Percentiles rank a stretch among this genome's conserved stretches.
Conservation (phyloP, 2,113 vertebrate genomes). For the Coptodon rendalli region DNA sequence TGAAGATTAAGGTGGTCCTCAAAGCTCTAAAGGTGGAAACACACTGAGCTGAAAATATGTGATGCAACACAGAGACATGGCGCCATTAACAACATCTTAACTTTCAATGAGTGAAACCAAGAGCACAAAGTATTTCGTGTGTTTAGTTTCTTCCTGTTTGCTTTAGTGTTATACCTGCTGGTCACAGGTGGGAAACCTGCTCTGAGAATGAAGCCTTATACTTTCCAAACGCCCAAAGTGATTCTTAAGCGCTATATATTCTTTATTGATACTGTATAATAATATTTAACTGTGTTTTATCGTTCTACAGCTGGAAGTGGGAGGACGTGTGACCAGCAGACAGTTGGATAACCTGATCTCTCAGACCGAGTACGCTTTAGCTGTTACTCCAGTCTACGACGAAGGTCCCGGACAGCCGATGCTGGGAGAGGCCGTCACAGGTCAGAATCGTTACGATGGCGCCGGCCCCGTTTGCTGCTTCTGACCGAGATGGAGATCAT, state of each 20-base stretch:
- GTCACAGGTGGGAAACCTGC: neutral
- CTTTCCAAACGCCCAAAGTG: neutral
- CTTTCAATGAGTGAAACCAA: neutral
- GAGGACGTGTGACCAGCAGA: conserved; percentile 73
- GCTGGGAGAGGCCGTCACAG: conserved; percentile 78
- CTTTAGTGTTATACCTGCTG: neutral
- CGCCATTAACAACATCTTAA: neutral
- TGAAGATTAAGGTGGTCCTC: conserved; percentile 7
- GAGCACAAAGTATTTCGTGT: neutral
- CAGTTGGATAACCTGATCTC: conserved; percentile 82
- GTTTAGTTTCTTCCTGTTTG: conserved; percentile 11
- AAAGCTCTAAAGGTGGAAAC: conserved; percentile 41
- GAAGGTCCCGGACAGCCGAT: conserved; percentile 76
- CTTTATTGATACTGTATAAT: neutral
- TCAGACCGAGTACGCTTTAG: conserved; percentile 82
- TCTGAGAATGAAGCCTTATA: neutral
- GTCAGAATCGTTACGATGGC: conserved; percentile 64
- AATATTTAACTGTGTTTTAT: neutral
- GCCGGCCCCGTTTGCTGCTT: neutral
- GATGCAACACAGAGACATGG: neutral
- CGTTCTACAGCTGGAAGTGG: conserved; percentile 81
- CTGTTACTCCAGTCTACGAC: conserved; percentile 84
- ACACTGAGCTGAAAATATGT: conserved; percentile 1
- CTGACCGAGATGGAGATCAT: neutral
- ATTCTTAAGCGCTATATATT: neutral